These are phyloP conservation scores for Neria commutata DNA, from an alignment of 2,888 invertebrate genomes.

Conservation along the genomic window DNA sequence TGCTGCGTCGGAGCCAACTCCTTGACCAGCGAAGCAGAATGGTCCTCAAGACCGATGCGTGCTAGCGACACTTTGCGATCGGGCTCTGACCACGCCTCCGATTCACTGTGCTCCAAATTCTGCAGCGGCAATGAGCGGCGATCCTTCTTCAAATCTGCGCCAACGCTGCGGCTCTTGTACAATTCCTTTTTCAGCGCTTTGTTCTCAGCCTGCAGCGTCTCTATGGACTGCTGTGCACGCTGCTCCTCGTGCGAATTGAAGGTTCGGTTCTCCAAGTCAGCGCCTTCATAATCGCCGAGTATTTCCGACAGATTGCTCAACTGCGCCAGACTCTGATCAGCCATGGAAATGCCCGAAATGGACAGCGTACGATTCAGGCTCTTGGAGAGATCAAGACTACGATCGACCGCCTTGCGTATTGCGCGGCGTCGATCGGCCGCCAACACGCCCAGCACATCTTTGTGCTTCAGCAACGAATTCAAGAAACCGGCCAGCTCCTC, in stretches of 20 bases:
- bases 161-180: conserved; percentile 41
- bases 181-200: conserved; percentile 51
- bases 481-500: conserved; percentile 69
- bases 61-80: conserved; percentile 81
- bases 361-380: conserved; percentile 62
- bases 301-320: conserved; percentile 63
- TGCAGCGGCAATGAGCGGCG: conserved; percentile 53
- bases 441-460: conserved; percentile 64
- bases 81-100: conserved; percentile 88
- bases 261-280: conserved; percentile 37
- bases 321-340: conserved; percentile 64
- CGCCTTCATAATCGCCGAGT: conserved; percentile 43
- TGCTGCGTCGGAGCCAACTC: conserved; percentile 19
- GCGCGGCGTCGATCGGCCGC: conserved; percentile 64
- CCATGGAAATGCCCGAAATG: conserved; percentile 56
- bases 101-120: conserved; percentile 66
- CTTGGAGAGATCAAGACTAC: conserved; percentile 65
- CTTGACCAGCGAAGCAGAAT: conserved; percentile 35
- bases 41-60: conserved; percentile 73
- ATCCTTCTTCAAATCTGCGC: conserved; percentile 48
- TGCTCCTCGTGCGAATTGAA: conserved; percentile 53
- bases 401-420: conserved; percentile 65
- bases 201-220: conserved; percentile 49
- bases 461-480: conserved; percentile 66
- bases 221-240: conserved; percentile 36